A percentile compares a stretch with the other conserved stretches of the same genome.
phyloP scores from a whole-genome alignment of 2,113 vertebrate species.

The Sceloporus undulatus region DNA sequence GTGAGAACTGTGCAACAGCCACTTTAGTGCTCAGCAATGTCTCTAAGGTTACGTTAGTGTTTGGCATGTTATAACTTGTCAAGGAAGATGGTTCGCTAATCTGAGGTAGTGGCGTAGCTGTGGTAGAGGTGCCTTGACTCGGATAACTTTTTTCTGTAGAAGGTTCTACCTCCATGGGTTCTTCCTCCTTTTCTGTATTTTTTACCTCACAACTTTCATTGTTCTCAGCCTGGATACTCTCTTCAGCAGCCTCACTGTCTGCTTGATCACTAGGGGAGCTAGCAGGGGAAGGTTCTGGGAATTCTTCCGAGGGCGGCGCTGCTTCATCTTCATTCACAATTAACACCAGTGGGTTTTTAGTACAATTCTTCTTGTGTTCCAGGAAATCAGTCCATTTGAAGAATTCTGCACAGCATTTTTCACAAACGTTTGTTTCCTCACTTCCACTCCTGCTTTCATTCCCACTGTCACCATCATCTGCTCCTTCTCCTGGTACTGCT shows the following conservation, averaged over 20 bases:
- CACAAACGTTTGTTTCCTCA: slow-evolving; percentile 94
- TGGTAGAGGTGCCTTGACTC: slow-evolving; percentile 81
- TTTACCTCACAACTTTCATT: slow-evolving; percentile 84
- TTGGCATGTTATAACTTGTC: slow-evolving; percentile 90
- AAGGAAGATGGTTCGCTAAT: slow-evolving; percentile 82
- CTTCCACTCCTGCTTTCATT: slow-evolving; percentile 94
- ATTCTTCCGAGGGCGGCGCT: slow-evolving; percentile 85
- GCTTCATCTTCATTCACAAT: slow-evolving; percentile 94
- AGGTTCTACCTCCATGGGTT: slow-evolving; percentile 94
- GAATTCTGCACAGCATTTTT: slow-evolving; percentile 97
- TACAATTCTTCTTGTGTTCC: slow-evolving; percentile 93
- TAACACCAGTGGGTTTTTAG: slow-evolving; percentile 93
- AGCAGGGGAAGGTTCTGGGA: slow-evolving; percentile 86
- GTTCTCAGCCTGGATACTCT: slow-evolving; percentile 79
- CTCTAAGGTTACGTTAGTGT: slow-evolving; percentile 98
- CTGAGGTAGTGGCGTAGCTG: slow-evolving; percentile 86
- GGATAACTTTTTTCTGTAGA: slow-evolving; percentile 83
- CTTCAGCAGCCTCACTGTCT: slow-evolving; percentile 92
- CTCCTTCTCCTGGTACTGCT: slow-evolving; percentile 87
- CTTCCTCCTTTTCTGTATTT: slow-evolving; percentile 85
- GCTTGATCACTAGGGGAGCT: slow-evolving; percentile 90
- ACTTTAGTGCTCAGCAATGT: slow-evolving; percentile 96
- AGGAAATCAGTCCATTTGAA: slow-evolving; percentile 98
- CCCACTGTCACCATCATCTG: slow-evolving; percentile 93
- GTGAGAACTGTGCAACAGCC: slow-evolving; percentile 97